Percentiles rank a stretch among this genome's conserved stretches.
Conservation (phyloP, 2,888 invertebrate genomes). For the Coleophora flavipennella region DNA sequence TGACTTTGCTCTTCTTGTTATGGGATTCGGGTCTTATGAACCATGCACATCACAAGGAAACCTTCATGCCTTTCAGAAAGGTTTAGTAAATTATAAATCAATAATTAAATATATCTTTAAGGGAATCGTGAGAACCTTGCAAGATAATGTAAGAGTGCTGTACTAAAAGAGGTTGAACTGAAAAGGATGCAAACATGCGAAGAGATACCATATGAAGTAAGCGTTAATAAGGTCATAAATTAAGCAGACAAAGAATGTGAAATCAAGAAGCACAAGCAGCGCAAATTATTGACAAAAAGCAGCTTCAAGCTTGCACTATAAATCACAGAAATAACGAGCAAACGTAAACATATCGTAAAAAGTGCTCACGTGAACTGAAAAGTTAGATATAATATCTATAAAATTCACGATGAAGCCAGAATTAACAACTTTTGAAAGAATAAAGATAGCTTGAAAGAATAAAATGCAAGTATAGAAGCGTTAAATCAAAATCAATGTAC, state of each 20-base stretch:
- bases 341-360: too few species aligned
- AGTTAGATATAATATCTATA: too few species aligned
- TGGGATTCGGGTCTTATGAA: neutral
- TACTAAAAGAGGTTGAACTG: neutral
- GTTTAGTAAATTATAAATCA: constrained; percentile 2
- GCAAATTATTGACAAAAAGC: neutral
- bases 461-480: too few species aligned
- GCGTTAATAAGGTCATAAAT: too few species aligned
- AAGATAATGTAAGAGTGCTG: constrained; percentile 19
- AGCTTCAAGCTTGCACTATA: too few species aligned
- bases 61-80: constrained; percentile 9
- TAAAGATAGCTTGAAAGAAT: too few species aligned
- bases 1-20: too few species aligned
- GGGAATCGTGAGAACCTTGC: constrained; percentile 38
- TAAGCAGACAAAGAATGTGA: constrained; percentile 1
- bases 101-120: constrained; percentile 10
- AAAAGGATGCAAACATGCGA: constrained; percentile 15
- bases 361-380: too few species aligned
- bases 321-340: too few species aligned
- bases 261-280: neutral
- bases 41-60: constrained; percentile 1
- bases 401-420: too few species aligned
- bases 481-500: too few species aligned
- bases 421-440: too few species aligned
- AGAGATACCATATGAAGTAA: constrained; percentile 17